Evolutionary conservation across 2,888 invertebrate species (phyloP).

Genomic region (Tillus elongatus): DNA sequence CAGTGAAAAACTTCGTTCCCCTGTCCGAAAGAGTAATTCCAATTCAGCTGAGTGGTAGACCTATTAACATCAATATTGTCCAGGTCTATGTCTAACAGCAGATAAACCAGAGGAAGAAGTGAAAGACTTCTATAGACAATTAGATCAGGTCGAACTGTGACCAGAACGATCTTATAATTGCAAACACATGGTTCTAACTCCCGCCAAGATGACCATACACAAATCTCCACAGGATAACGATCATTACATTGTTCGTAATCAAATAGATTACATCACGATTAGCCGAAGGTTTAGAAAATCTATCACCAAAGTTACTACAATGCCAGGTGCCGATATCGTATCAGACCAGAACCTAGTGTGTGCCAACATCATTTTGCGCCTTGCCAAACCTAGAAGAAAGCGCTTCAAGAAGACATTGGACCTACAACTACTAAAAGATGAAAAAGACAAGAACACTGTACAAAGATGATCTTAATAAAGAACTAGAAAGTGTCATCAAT

Average conservation of each 20-base stretch:
- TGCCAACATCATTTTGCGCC: neutral
- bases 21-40: conserved; percentile 2
- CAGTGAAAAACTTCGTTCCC: neutral
- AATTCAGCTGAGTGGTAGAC: neutral
- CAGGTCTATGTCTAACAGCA: conserved; percentile 4
- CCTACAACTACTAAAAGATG: conserved; percentile 3
- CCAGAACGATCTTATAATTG: too few relatives aligned
- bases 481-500: conserved; percentile 1
- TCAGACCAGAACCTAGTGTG: too few relatives aligned
- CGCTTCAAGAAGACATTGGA: conserved; percentile 1
- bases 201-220: too few relatives aligned
- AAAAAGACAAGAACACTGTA: conserved; percentile 2
- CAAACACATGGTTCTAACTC: too few relatives aligned
- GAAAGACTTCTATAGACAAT: neutral
- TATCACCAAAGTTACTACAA: too few relatives aligned
- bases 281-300: too few relatives aligned
- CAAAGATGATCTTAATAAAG: conserved; percentile 1
- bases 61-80: conserved; percentile 2
- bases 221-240: too few relatives aligned
- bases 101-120: conserved; percentile 2
- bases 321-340: too few relatives aligned
- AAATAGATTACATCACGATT: too few relatives aligned
- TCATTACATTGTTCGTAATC: too few relatives aligned
- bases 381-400: neutral
- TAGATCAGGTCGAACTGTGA: too few relatives aligned